A percentile compares a stretch with the other conserved stretches of the same genome.
Conservation (phyloP, 2,113 vertebrate genomes). For the Oncorhynchus mykiss region DNA sequence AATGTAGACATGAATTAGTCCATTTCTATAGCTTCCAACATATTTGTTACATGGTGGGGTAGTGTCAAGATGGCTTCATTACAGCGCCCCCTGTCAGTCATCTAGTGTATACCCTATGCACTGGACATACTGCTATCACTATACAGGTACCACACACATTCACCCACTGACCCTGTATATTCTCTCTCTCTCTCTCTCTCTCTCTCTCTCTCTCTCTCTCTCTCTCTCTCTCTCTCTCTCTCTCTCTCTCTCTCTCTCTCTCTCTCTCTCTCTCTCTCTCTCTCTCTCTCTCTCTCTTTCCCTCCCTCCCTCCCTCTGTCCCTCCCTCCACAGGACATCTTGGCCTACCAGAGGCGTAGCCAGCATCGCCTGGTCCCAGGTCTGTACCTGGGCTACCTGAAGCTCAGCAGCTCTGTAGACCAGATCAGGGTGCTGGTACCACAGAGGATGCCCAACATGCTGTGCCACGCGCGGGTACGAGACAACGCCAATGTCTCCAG, state of each 20-base stretch:
- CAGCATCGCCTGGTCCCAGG: slow-evolving; percentile 84
- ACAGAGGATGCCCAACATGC: slow-evolving; percentile 87
- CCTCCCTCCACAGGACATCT: slow-evolving; percentile 77
- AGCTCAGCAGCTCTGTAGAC: slow-evolving; percentile 97
- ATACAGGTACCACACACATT: background rate
- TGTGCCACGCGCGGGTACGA: slow-evolving; percentile 86
- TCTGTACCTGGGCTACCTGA: slow-evolving; percentile 92
- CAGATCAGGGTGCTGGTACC: slow-evolving; percentile 95
- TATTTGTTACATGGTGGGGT: too few relatives aligned
- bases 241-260: background rate
- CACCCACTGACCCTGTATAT: too few relatives aligned
- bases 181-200: too few relatives aligned
- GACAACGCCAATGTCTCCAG: slow-evolving; percentile 91
- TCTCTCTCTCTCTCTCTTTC: background rate
- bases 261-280: background rate
- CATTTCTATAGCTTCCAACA: too few relatives aligned
- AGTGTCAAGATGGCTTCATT: too few relatives aligned
- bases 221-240: background rate
- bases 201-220: background rate
- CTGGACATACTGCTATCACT: background rate
- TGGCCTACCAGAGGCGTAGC: slow-evolving; percentile 89
- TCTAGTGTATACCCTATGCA: too few relatives aligned
- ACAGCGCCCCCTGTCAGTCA: too few relatives aligned
- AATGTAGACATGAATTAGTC: too few relatives aligned
- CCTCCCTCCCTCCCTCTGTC: background rate